Conservation (phyloP, 2,113 vertebrate species). For the Naja naja region DNA sequence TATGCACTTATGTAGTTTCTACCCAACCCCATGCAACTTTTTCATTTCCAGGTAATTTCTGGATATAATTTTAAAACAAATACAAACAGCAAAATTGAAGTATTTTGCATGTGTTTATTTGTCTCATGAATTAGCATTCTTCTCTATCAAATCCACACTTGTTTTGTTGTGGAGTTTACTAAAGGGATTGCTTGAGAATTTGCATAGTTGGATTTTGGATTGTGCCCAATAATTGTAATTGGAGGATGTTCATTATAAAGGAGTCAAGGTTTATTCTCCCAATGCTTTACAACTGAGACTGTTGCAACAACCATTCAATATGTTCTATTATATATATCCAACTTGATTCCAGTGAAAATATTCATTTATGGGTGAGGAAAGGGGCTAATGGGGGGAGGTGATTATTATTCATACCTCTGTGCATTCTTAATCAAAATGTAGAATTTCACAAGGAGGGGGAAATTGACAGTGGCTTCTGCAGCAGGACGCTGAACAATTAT, state of each 20-base stretch:
- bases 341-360: constrained; percentile 20
- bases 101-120: not conserved
- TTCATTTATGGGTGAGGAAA: constrained; percentile 14
- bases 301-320: constrained; percentile 13
- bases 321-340: constrained; percentile 8
- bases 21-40: not conserved
- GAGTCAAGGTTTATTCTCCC: constrained; percentile 26
- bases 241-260: not conserved
- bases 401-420: constrained; percentile 62
- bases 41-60: not conserved
- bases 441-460: constrained; percentile 59
- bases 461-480: constrained; percentile 58
- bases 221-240: not conserved
- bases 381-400: constrained; percentile 33
- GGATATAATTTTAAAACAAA: not conserved
- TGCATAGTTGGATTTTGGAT: not conserved
- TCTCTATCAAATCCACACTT: not conserved
- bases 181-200: not conserved
- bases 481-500: constrained; percentile 67
- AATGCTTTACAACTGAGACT: constrained; percentile 14
- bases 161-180: not conserved
- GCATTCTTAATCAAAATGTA: constrained; percentile 65
- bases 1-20: not conserved
- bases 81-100: no score
- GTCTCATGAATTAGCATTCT: not conserved